Percentiles rank a stretch among this genome's conserved stretches.
These are phyloP conservation scores for Prolemur simus DNA, from an alignment of 2,113 vertebrate genomes.

Conservation along the genomic window DNA sequence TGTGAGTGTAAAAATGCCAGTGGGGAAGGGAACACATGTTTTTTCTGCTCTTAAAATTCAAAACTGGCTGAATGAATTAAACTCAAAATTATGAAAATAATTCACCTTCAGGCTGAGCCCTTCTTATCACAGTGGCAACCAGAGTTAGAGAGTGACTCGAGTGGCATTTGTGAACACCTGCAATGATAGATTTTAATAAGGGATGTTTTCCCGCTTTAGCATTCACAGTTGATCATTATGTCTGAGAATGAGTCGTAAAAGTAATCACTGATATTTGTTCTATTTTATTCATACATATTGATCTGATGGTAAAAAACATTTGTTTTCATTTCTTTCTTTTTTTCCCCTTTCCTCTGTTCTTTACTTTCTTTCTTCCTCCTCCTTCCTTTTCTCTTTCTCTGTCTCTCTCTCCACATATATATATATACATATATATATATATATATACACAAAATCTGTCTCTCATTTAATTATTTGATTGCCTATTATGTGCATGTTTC, in stretches of 20 bases:
- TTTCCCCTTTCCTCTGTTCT: neutral
- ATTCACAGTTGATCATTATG: neutral
- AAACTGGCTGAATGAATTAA: conserved; percentile 61
- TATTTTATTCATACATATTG: neutral
- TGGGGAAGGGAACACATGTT: conserved; percentile 20
- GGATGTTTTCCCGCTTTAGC: neutral
- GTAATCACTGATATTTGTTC: neutral
- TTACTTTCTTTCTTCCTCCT: neutral
- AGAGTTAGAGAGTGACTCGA: neutral
- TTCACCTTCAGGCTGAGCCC: conserved; percentile 41
- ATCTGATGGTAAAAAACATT: neutral
- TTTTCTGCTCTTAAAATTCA: conserved; percentile 62
- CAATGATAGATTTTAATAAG: neutral
- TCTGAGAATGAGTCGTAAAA: neutral
- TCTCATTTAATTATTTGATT: neutral
- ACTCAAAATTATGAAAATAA: conserved; percentile 48
- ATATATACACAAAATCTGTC: neutral
- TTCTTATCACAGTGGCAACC: neutral
- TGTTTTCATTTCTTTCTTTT: neutral
- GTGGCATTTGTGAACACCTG: neutral
- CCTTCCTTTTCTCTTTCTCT: accelerated
- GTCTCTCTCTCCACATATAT: no score
- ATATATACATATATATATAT: no score
- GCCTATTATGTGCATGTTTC: neutral
- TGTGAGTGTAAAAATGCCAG: conserved; percentile 48